phyloP scores from a whole-genome alignment of 2,797 vertebrate species.

The Chrosomus eos region DNA sequence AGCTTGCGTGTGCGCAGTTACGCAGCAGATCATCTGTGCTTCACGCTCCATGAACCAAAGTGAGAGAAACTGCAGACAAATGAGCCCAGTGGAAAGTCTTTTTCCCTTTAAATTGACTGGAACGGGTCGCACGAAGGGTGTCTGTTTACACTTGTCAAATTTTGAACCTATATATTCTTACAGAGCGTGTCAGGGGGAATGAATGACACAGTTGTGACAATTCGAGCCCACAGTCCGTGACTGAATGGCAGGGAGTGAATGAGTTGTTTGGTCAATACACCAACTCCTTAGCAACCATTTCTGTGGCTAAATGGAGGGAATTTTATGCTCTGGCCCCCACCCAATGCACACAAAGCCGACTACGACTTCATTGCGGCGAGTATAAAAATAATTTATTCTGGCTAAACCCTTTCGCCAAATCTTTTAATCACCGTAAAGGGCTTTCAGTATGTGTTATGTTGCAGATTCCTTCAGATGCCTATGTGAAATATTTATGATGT shows the following conservation, averaged over 20 bases:
- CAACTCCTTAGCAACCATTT: conserved; percentile 64
- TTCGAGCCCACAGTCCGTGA: conserved; percentile 61
- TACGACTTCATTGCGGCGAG: conserved; percentile 59
- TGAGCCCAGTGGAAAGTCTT: conserved; percentile 60
- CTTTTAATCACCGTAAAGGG: conserved; percentile 66
- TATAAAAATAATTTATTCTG: conserved; percentile 71
- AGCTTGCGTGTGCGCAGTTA: conserved; percentile 13
- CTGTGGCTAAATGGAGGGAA: conserved; percentile 67
- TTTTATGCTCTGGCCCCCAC: conserved; percentile 60
- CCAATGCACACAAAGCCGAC: conserved; percentile 59
- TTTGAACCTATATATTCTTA: conserved; percentile 61
- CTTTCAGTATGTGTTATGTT: conserved; percentile 63
- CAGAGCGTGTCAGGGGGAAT: conserved; percentile 55
- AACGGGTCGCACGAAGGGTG: conserved; percentile 56
- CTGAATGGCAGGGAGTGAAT: conserved; percentile 61
- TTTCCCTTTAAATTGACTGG: conserved; percentile 55
- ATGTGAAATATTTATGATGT: conserved; percentile 65
- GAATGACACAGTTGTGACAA: conserved; percentile 63
- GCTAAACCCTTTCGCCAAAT: conserved; percentile 66
- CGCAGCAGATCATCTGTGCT: conserved; percentile 37
- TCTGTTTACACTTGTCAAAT: conserved; percentile 69
- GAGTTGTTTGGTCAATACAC: conserved; percentile 67
- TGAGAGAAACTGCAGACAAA: conserved; percentile 58
- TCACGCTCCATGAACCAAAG: conserved; percentile 45
- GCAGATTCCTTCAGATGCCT: conserved; percentile 61